Conservation (phyloP, 2,797 vertebrate genomes). For the Micromesistius poutassou region DNA sequence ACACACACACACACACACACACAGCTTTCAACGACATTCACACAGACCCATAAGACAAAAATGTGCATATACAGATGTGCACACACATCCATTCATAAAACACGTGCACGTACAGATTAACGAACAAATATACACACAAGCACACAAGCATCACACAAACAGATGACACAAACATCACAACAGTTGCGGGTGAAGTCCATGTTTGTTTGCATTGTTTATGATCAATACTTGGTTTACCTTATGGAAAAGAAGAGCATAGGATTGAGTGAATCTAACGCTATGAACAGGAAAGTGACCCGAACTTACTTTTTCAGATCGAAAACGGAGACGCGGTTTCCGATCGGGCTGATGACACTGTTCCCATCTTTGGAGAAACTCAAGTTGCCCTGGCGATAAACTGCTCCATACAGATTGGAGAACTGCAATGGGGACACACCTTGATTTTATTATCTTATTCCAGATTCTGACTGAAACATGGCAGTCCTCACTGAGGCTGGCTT, state of each 20-base stretch:
- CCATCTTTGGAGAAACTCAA: slow-evolving; percentile 87
- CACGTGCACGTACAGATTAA: too few species aligned
- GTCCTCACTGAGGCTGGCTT: background rate
- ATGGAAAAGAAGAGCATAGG: background rate
- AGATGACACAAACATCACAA: too few species aligned
- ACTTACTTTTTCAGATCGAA: slow-evolving; percentile 93
- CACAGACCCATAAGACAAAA: too few species aligned
- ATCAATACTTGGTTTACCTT: too few species aligned
- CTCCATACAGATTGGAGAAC: slow-evolving; percentile 92
- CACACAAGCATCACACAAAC: too few species aligned
- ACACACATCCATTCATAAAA: too few species aligned
- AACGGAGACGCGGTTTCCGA: slow-evolving; percentile 88
- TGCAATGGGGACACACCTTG: slow-evolving; percentile 41
- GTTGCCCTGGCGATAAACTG: slow-evolving; percentile 91
- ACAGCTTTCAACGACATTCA: too few species aligned
- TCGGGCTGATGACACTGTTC: slow-evolving; percentile 86
- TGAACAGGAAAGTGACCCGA: background rate
- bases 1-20: too few species aligned
- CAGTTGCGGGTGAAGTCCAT: too few species aligned
- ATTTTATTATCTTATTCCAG: background rate
- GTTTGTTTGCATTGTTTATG: too few species aligned
- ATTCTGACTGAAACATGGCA: background rate
- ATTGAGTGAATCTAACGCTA: background rate
- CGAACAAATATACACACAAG: too few species aligned
- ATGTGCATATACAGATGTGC: too few species aligned